Evolutionary conservation across 2,888 invertebrate species (phyloP), one percentile per base, ranked within the genome.

Genomic region (Pilophorus perplexus): DNA sequence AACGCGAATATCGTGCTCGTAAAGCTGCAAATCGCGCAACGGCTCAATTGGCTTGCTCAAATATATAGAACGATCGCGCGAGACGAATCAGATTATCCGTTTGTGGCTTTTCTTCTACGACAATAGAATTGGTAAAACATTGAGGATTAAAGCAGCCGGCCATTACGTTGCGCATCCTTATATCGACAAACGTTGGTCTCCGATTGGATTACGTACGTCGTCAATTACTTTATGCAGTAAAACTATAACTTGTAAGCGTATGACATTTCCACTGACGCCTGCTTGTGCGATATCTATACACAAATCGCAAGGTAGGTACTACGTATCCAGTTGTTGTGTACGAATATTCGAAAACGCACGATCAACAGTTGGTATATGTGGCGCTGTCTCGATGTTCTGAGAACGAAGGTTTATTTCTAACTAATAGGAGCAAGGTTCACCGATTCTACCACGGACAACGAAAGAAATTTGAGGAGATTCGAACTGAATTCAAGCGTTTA

Each of bases 221-320:
- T 18, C 66, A 14, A 44, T 66, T 22, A 40, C 37, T 12, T 33
- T 66, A 16, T 25, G 23, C 46, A 64, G 46, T 40, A 66, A 55
- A 27, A 66, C 28, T 20, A 60, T 62, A 27, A 44, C 60, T 16
- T 46, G 62, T 37, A 62, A 42, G 22, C 60, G 48, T 28, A 25
- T 28, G 46, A 66, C 33, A 59, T 62, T 64, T 66, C 33, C 60
- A 27, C 66, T 65, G n/a, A 65, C 57, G 25, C 66, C 66, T 12
- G 66, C 60, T 33, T 65, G 55, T 33, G 67, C 67, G n/a, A 66
- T 65, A 44, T 66, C 62, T 12, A 42, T 42, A 8, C 46, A 46
- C 46, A 46, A 46, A 46, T 46, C 46, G 20, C 46, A 46, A 46
- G 46, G 46, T 16, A 46, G 16, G n/a, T n/a, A n/a, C n/a, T 46